Evolutionary conservation across 2,797 vertebrate genomes (phyloP), one percentile per base, ranked within the genome.

Genomic region (Centropyge bicolor): DNA sequence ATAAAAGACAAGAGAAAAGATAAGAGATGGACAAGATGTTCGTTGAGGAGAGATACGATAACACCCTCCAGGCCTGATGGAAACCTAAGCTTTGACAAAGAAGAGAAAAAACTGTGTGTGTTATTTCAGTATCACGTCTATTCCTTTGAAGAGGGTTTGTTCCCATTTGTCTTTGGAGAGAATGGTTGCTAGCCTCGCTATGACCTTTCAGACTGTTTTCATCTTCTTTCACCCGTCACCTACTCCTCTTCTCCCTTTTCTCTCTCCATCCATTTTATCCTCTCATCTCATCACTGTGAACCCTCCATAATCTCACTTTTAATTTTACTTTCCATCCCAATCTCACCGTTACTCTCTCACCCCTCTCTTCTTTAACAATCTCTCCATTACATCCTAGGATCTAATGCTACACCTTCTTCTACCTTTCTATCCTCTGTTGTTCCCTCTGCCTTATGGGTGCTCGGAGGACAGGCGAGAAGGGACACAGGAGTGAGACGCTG

Each of bases 91-190:
- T 78, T 86, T 88, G 61, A 79, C 45, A 48, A 62, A 76, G 68
- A 57, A 14, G 49, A 66, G 40, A 13, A 65, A 22, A 52, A 24
- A 19, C 11, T 7, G 17, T n/a, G 16, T 55, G 73, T 84, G 79
- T 88, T 89, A 62, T 81, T 87, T 62, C 54, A 85, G 82, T 67
- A 35, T 79, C 74, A 63, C 70, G 66, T 67, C 48, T 69, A 72
- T 82, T 68, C 41, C 70, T 88, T 85, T 80, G 81, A 88, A 79
- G 80, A 85, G 2, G 52, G 67, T 54, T 76, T 76, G 57, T 76
- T 80, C 63, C 76, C 78, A 76, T 89, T 88, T 88, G 77, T 86
- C 85, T 86, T 82, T 19, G 57, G 55, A 51, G 73, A 84, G 69
- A 59, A 52, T 61, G 17, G 61, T 20, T 55, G 46, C 75, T 48